Evolutionary conservation across 2,888 invertebrate genomes (phyloP), one percentile per base, ranked within the genome.

Genomic region (Endomychus coccineus): DNA sequence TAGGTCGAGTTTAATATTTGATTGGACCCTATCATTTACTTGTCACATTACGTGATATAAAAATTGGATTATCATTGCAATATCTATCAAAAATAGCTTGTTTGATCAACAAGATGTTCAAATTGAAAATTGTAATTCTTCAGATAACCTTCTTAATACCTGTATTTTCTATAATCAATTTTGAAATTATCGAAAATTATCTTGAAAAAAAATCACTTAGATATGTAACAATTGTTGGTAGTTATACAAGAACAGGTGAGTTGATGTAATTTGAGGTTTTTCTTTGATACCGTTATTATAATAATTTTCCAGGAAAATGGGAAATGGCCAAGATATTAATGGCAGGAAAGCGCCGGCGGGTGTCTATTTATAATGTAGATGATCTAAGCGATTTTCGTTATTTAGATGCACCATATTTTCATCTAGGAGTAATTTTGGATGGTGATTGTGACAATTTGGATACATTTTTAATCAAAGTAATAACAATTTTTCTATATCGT

Each of bases 341-440:
- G 6, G 16, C 23, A n/a, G 10, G 34, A 16, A 13, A 11, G 12
- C 13, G 9, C 19, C 5, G n/a, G 3, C 6, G 10, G 4, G 13
- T 17, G 6, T 10, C 25, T 1, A 25, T 33, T 25, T 16, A 24
- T 16, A 4, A 17, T 5, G 11, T n/a, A 16, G 12, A 9, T 3
- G 1, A 25, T n/a, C n/a, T n/a, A n/a, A n/a, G n/a, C 5, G 11
- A 33, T n/a, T 5, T 3, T 1, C n/a, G n/a, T 9, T 5, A 4
- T 3, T n/a, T 46, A 25, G 11, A 36, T 44, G 42, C 34, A 4
- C 36, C 39, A n/a, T 43, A 49, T 39, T 39, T 40, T 33, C 49
- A 50, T 40, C 39, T 50, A 19, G 51, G 51, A 16, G 41, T 55
- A 1, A 29, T 56, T 16, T 16, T 53, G n/a, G 54, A 54, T 40